Evolutionary conservation across 35 echinoderm and acorn worm genomes (phyloP).

Genomic region (Eucidaris tribuloides): DNA sequence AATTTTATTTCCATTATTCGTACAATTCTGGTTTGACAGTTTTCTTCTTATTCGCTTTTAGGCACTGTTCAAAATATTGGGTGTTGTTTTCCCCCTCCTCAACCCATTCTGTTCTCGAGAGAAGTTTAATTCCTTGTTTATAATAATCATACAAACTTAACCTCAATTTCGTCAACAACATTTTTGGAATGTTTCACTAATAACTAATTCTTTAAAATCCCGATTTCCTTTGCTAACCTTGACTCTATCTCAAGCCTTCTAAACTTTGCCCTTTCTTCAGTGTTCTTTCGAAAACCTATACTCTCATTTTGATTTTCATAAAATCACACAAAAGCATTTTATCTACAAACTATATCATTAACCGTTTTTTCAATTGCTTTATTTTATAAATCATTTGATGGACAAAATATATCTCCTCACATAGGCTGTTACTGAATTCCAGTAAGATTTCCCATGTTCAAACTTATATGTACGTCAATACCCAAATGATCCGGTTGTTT

Average conservation of each 20-base stretch:
- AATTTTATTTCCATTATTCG: neutral
- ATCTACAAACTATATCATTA: neutral
- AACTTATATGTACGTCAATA: too few species aligned
- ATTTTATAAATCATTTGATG: neutral
- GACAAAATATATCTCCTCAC: neutral
- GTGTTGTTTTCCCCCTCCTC: neutral
- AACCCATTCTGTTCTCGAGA: neutral
- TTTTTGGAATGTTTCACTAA: neutral
- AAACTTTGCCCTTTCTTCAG: too few species aligned
- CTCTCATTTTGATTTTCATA: neutral
- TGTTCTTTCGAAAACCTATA: too few species aligned
- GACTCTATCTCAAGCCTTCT: neutral
- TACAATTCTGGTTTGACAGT: neutral
- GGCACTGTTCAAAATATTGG: neutral
- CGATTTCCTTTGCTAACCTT: neutral
- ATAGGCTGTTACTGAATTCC: too few species aligned
- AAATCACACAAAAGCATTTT: neutral
- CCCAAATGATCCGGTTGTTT: too few species aligned
- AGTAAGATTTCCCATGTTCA: too few species aligned
- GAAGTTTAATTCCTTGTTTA: neutral
- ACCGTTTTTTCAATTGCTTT: neutral
- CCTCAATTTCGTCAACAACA: neutral
- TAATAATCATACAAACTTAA: neutral
- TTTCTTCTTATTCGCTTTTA: neutral
- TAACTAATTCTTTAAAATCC: neutral